Percentiles rank a stretch among this genome's conserved stretches.
These are phyloP conservation scores for Trypoxylon attenuatum DNA, from an alignment of 2,888 invertebrate species.

Conservation along the genomic window DNA sequence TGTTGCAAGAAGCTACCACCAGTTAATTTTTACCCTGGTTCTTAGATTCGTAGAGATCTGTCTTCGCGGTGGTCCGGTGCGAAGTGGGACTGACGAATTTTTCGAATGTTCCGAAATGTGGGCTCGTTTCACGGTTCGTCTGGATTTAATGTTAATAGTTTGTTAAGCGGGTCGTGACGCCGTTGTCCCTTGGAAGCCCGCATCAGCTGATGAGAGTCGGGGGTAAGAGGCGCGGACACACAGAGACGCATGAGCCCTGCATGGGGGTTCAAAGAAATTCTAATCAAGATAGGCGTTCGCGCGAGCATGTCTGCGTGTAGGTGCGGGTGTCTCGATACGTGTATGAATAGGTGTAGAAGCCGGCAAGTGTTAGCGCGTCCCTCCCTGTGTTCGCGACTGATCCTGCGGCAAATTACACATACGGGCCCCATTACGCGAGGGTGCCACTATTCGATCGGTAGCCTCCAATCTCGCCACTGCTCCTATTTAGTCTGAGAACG, in stretches of 20 bases:
- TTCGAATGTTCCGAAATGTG: slow-evolving; percentile 28
- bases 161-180: slow-evolving; percentile 41
- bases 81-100: slow-evolving; percentile 13
- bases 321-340: too few species aligned
- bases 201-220: slow-evolving; percentile 41
- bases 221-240: slow-evolving; percentile 25
- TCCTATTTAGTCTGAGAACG: not conserved
- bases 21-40: too few species aligned
- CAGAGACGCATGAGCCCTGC: slow-evolving; percentile 34
- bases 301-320: not conserved
- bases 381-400: slow-evolving; percentile 8
- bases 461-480: slow-evolving; percentile 10
- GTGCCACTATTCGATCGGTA: slow-evolving; percentile 32
- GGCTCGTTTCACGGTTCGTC: slow-evolving; percentile 31
- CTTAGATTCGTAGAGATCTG: not conserved
- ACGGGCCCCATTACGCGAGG: slow-evolving; percentile 48
- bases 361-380: not conserved
- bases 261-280: slow-evolving; percentile 69
- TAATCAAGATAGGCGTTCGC: slow-evolving; percentile 59
- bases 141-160: slow-evolving; percentile 47
- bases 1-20: too few species aligned
- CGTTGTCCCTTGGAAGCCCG: slow-evolving; percentile 41
- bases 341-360: too few species aligned
- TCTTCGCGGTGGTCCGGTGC: not conserved
- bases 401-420: slow-evolving; percentile 51